A percentile compares a stretch with the other conserved stretches of the same genome.
phyloP scores from a whole-genome alignment of 2,797 vertebrate genomes.

The Erpetoichthys calabaricus region DNA sequence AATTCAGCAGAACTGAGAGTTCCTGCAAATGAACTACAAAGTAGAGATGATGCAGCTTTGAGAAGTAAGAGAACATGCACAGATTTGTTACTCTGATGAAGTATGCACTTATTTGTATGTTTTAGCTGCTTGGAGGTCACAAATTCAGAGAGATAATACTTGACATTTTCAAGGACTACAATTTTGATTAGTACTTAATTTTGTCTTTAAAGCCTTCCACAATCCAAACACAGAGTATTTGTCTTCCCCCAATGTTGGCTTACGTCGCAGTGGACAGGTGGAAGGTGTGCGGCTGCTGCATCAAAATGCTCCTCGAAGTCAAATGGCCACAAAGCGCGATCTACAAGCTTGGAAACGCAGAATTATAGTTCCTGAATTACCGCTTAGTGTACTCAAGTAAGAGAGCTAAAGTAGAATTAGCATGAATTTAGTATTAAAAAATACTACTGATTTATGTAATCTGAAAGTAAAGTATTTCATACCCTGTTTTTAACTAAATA shows the following conservation, averaged over 20 bases:
- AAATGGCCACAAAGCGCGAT: constrained; percentile 86
- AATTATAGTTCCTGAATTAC: constrained; percentile 83
- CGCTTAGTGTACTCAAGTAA: constrained; percentile 61
- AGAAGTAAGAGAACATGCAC: constrained; percentile 53
- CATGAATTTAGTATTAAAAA: no score
- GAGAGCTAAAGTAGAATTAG: not conserved
- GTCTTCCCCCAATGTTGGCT: constrained; percentile 80
- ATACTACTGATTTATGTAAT: no score
- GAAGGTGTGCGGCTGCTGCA: constrained; percentile 95
- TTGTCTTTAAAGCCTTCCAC: constrained; percentile 52
- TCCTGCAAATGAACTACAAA: constrained; percentile 16
- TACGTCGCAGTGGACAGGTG: constrained; percentile 85
- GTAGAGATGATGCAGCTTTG: constrained; percentile 56
- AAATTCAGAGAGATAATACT: not conserved
- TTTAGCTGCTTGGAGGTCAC: no score
- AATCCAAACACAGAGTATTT: constrained; percentile 74
- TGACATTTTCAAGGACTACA: not conserved
- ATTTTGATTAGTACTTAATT: not conserved
- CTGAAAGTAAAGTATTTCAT: no score
- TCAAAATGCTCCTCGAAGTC: constrained; percentile 85
- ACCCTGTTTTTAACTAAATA: no score
- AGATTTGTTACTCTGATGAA: no score
- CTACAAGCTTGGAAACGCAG: constrained; percentile 84
- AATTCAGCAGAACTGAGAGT: constrained; percentile 28
- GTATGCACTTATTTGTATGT: no score